Conservation (phyloP, 2,888 invertebrate genomes). For the Lasioglossum oenotherae region DNA sequence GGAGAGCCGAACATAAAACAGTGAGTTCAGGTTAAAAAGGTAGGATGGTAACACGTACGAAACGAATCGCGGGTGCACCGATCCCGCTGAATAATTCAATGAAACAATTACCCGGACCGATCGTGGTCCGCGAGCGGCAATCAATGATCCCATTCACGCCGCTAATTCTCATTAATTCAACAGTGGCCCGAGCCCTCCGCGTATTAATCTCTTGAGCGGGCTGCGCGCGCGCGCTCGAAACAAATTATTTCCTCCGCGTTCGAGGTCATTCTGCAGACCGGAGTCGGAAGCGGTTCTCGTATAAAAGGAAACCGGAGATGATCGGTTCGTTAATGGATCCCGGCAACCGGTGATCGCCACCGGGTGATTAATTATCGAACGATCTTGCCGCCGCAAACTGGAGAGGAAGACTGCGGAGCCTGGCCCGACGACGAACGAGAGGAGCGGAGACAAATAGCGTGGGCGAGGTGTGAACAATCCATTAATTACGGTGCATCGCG, state of each 20-base stretch:
- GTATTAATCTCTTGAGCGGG: slow-evolving; percentile 35
- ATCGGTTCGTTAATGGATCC: slow-evolving; percentile 67
- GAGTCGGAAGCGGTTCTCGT: slow-evolving; percentile 45
- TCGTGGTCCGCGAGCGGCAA: slow-evolving; percentile 16
- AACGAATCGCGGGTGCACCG: slow-evolving; percentile 7
- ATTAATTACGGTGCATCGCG: slow-evolving; percentile 74
- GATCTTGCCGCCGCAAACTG: slow-evolving; percentile 50
- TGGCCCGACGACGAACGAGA: slow-evolving; percentile 27
- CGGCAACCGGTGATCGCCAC: slow-evolving; percentile 68
- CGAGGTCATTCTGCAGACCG: slow-evolving; percentile 3
- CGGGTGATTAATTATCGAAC: slow-evolving; percentile 76
- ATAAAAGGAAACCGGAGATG: slow-evolving; percentile 60
- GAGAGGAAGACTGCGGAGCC: slow-evolving; percentile 11
- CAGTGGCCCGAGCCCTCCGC: slow-evolving; percentile 6
- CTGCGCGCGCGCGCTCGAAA: slow-evolving; percentile 4
- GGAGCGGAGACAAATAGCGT: slow-evolving; percentile 65
- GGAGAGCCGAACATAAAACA: background rate
- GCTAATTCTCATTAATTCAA: slow-evolving; percentile 41
- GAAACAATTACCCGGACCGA: slow-evolving; percentile 22
- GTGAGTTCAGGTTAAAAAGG: background rate
- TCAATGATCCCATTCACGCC: slow-evolving; percentile 42
- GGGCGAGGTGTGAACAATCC: slow-evolving; percentile 77
- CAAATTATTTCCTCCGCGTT: slow-evolving; percentile 40
- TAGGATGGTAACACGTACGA: background rate
- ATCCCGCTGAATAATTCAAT: slow-evolving; percentile 37